Evolutionary conservation across 2,113 vertebrate genomes (phyloP), one percentile per base, ranked within the genome.

Genomic region (Ifrita kowaldi): DNA sequence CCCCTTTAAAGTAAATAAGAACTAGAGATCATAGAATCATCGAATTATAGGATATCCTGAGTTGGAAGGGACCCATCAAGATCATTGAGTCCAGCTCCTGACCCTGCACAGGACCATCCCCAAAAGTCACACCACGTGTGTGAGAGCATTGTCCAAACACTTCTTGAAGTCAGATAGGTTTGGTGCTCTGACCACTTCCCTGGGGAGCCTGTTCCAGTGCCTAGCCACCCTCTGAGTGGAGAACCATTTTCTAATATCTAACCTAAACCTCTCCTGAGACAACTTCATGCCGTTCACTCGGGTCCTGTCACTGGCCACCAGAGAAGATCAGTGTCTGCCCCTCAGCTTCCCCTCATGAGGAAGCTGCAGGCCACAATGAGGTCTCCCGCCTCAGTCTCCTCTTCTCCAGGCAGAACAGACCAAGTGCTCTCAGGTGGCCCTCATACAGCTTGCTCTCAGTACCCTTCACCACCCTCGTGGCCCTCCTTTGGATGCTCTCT

Each of bases 361-460:
- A 26, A 37, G 5, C 3, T 30, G 13, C 13, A 52, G 24, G 30
- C 13, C 2, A 3, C 33, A 49, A 3, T 24, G 23, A 39, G 27
- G 6, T 23, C 15, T 50, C 22, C 14, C 26, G 9, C 18, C 11
- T 88, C 13, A 37, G 18, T 44, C 33, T 52, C 27, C 13, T 41
- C 4, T 39, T 33, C 28, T 21, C 44, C 28, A 52, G 37, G 22
- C 12, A 81, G 37, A 67, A 46, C 44, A 67, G 39, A 5, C 2
- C 7, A 60, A 74, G 7, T 33, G 7, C 3, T 18, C 35, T 50
- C 42, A 67, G 28, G 3, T 0, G 0, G 19, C 26, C 7, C 4
- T 39, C 13, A 26, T 6, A 17, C 0, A 0, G 6, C 9, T 60
- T 59, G 9, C 6, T 11, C 9, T 75, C 11, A 16, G 24, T 33